These are phyloP conservation scores for Phortica variegata DNA, from an alignment of 1,140 invertebrate species.

Conservation along the genomic window DNA sequence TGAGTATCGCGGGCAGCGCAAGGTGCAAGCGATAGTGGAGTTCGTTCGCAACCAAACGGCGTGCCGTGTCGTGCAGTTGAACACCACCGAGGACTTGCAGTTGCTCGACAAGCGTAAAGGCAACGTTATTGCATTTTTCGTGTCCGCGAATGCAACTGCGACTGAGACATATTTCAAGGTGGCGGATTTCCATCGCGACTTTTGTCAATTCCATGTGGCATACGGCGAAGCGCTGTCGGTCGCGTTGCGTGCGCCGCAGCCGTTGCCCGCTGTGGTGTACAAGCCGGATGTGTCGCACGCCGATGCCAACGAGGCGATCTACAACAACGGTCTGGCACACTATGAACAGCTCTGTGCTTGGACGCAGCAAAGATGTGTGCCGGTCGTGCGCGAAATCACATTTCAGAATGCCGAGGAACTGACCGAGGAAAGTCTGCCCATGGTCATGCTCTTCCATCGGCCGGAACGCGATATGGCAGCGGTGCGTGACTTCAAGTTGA, in stretches of 20 bases:
- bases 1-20: conserved; percentile 83
- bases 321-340: conserved; percentile 12
- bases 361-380: conserved; percentile 12
- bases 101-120: conserved; percentile 80
- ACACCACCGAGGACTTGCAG: conserved; percentile 69
- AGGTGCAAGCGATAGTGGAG: conserved; percentile 74
- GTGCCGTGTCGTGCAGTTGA: conserved; percentile 82
- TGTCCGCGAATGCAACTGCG: conserved; percentile 71
- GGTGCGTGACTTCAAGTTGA: conserved; percentile 11
- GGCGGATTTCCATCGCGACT: conserved; percentile 83
- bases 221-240: conserved; percentile 87
- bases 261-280: conserved; percentile 5
- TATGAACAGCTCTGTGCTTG: conserved; percentile 1
- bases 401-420: conserved; percentile 36
- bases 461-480: conserved; percentile 9
- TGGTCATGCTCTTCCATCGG: conserved; percentile 27
- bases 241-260: neutral
- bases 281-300: neutral
- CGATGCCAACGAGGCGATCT: conserved; percentile 8
- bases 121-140: conserved; percentile 91
- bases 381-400: conserved; percentile 22
- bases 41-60: conserved; percentile 90
- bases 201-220: conserved; percentile 89
- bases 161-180: conserved; percentile 77
- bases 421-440: conserved; percentile 16